These are phyloP conservation scores for Aleiodes leptofemur DNA, from an alignment of 2,888 invertebrate genomes.

Conservation along the genomic window DNA sequence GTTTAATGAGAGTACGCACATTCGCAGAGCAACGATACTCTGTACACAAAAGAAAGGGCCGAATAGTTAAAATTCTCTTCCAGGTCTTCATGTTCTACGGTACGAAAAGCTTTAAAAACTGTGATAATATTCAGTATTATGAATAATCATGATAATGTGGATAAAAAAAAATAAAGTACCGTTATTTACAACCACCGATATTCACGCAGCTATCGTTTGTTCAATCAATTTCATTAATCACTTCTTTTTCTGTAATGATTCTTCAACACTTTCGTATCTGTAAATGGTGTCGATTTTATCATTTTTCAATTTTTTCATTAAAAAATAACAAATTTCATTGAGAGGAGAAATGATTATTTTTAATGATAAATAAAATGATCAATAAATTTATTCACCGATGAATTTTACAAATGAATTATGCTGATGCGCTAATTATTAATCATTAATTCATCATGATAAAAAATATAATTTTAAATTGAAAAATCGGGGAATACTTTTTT, in stretches of 20 bases:
- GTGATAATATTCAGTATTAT: conserved; percentile 63
- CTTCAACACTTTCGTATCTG: conserved; percentile 24
- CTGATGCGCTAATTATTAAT: background rate
- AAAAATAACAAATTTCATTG: too few species aligned
- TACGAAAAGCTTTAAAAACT: conserved; percentile 47
- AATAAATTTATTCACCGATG: too few species aligned
- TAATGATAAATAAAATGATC: too few species aligned
- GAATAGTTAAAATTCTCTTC: conserved; percentile 36
- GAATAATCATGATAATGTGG: conserved; percentile 56
- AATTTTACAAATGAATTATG: background rate
- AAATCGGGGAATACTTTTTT: conserved; percentile 1
- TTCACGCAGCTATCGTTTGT: conserved; percentile 61
- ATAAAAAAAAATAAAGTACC: conserved; percentile 60
- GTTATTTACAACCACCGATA: conserved; percentile 61
- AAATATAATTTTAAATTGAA: background rate
- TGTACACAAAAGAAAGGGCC: conserved; percentile 7
- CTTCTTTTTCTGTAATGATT: conserved; percentile 41
- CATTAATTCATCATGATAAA: background rate
- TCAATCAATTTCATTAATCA: conserved; percentile 55
- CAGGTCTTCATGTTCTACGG: conserved; percentile 47
- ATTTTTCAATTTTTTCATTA: too few species aligned
- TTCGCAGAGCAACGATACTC: conserved; percentile 29
- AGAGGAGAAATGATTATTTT: too few species aligned
- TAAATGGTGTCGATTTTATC: conserved; percentile 11
- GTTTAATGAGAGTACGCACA: conserved; percentile 31